Evolutionary conservation across 2,888 invertebrate genomes (phyloP), one percentile per base, ranked within the genome.

Genomic region (Mesorhabditis sp.): DNA sequence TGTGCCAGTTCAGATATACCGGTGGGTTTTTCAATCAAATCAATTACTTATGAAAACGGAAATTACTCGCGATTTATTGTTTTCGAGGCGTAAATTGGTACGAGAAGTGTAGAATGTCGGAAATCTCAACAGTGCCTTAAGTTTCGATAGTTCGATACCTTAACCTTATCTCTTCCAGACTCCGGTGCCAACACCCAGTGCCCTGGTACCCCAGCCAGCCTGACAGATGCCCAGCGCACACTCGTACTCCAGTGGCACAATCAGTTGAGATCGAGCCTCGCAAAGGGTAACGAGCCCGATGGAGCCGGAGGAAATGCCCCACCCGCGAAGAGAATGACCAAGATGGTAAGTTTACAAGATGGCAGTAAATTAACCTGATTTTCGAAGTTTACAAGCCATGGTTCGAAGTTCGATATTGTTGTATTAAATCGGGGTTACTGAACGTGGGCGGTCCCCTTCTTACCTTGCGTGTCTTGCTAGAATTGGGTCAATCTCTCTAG

Each of bases 211-310:
- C 7, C 58, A n/a, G 58, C 58, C n/a, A n/a, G 58, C 7, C n/a
- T 10, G 58, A 50, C 58, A n/a, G 58, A 50, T 50, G 58, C 58
- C 7, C 58, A 50, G n/a, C 7, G 58, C 7, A 50, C 7, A 13
- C 58, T 50, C 10, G n/a, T 50, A n/a, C 58, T 50, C 58, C 58
- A 50, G n/a, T 50, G 58, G 58, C 58, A 50, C 58, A 50, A 50
- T n/a, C 58, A 50, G 58, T 50, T 50, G 58, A 10, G 58, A 50
- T 50, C 58, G 58, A 50, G 58, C 58, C 58, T 50, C n/a, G 58
- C 58, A 50, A 10, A 50, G 58, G 58, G 58, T 13, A 50, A 50
- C 7, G 58, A 50, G n/a, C 7, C 7, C 7, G 58, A 50, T 50
- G 58, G 58, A 13, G 58, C 58, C n/a, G n/a, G 58, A 10, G n/a